Conservation (phyloP, 2,113 vertebrate genomes). For the Corythornis vintsioides region DNA sequence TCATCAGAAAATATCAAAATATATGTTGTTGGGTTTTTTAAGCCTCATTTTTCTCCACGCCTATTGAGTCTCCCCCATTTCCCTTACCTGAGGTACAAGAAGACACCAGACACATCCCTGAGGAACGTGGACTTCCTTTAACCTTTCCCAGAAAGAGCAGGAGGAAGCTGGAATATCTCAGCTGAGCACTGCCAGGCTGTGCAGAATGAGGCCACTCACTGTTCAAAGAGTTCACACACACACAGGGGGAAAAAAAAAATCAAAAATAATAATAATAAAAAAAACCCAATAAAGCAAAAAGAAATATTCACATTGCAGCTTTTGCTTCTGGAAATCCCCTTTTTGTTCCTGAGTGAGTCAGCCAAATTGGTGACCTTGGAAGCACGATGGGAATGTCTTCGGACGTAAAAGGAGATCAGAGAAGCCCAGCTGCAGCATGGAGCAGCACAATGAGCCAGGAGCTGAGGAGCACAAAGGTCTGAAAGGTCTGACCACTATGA, state of each 20-base stretch:
- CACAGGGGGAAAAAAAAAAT: accelerated
- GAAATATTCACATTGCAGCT: neutral
- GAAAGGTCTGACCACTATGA: accelerated
- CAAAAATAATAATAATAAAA: neutral
- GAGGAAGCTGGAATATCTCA: neutral
- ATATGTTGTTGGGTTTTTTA: neutral
- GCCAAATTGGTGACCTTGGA: slow-evolving; percentile 10
- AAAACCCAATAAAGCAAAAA: neutral
- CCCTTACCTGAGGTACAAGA: neutral
- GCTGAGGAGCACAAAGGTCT: neutral
- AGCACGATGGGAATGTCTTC: slow-evolving; percentile 7
- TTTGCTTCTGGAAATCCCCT: slow-evolving; percentile 9
- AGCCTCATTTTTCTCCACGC: neutral
- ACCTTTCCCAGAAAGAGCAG: slow-evolving; percentile 10
- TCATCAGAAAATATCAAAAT: neutral
- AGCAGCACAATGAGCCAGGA: neutral
- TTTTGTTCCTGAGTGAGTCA: neutral
- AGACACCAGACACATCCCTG: accelerated
- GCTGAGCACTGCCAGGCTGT: neutral
- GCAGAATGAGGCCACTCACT: neutral
- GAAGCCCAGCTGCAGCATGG: neutral
- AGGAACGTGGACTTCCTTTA: neutral
- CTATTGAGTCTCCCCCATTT: neutral
- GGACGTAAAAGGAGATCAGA: neutral
- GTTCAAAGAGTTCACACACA: neutral